phyloP scores from a whole-genome alignment of 2,113 vertebrate species.

The Gobio gobio region DNA sequence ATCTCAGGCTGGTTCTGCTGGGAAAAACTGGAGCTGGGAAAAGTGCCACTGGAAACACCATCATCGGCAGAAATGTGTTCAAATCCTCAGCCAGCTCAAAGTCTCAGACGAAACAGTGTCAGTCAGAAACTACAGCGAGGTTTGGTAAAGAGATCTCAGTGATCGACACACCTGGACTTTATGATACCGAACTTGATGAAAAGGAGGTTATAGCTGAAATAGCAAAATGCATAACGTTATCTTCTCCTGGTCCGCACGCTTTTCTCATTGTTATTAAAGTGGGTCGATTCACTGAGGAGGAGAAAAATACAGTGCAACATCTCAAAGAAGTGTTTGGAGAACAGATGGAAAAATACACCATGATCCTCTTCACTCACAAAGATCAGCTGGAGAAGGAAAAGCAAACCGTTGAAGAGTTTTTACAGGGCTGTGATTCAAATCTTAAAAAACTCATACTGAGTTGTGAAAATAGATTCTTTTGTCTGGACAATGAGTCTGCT shows the following conservation, averaged over 20 bases:
- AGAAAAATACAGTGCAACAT: constrained; percentile 36
- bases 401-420: background rate
- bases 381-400: constrained; percentile 43
- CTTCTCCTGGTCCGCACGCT: constrained; percentile 49
- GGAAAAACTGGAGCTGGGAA: background rate
- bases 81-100: background rate
- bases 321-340: constrained; percentile 53
- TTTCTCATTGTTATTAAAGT: constrained; percentile 49
- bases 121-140: too few species aligned
- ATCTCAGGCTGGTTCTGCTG: background rate
- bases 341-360: constrained; percentile 30
- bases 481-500: constrained; percentile 2
- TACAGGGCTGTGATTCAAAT: background rate
- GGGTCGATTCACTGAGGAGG: constrained; percentile 44
- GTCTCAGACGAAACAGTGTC: too few species aligned
- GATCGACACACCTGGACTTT: too few species aligned
- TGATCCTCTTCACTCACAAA: constrained; percentile 52
- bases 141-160: too few species aligned
- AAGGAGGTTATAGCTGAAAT: background rate
- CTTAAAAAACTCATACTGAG: background rate
- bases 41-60: background rate
- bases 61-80: background rate
- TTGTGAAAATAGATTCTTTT: background rate
- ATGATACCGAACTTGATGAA: background rate
- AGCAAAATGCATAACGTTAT: background rate